phyloP scores from a whole-genome alignment of 2,888 invertebrate species.

The Phaedon cochleariae region DNA sequence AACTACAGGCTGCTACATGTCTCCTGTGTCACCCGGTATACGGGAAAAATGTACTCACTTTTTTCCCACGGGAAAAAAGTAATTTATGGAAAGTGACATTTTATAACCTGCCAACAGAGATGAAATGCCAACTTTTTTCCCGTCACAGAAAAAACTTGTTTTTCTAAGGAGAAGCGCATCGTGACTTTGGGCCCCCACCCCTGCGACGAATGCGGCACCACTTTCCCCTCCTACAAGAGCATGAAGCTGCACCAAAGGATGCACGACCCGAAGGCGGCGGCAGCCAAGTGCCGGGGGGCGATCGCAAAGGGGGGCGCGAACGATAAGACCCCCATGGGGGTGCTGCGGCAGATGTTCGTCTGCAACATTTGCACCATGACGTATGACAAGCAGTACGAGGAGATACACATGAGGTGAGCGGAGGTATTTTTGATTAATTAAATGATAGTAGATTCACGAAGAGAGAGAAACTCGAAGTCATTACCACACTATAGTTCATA shows the following conservation, averaged over 20 bases:
- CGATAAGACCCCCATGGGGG: constrained; percentile 42
- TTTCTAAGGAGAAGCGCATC: constrained; percentile 2
- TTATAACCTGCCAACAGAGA: too few relatives aligned
- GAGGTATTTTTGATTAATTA: neutral
- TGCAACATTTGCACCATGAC: constrained; percentile 65
- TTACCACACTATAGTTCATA: too few relatives aligned
- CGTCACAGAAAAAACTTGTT: too few relatives aligned
- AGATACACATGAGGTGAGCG: constrained; percentile 69
- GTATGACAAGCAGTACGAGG: constrained; percentile 63
- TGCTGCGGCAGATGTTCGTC: constrained; percentile 53
- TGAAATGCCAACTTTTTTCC: too few relatives aligned
- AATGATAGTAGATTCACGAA: neutral
- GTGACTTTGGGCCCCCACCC: constrained; percentile 59
- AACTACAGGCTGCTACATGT: too few relatives aligned
- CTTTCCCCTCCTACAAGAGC: constrained; percentile 72
- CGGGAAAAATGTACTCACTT: too few relatives aligned
- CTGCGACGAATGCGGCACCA: constrained; percentile 74
- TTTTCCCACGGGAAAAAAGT: too few relatives aligned
- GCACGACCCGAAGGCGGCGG: constrained; percentile 72
- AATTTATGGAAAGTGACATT: too few relatives aligned
- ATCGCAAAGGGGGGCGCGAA: constrained; percentile 59
- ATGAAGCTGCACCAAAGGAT: constrained; percentile 76
- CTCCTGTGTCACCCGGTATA: too few relatives aligned
- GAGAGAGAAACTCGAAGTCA: too few relatives aligned
- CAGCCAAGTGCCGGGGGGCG: constrained; percentile 63